Evolutionary conservation across 2,888 invertebrate genomes (phyloP), one percentile per base, ranked within the genome.

Genomic region (Neuroscelio doddi): DNA sequence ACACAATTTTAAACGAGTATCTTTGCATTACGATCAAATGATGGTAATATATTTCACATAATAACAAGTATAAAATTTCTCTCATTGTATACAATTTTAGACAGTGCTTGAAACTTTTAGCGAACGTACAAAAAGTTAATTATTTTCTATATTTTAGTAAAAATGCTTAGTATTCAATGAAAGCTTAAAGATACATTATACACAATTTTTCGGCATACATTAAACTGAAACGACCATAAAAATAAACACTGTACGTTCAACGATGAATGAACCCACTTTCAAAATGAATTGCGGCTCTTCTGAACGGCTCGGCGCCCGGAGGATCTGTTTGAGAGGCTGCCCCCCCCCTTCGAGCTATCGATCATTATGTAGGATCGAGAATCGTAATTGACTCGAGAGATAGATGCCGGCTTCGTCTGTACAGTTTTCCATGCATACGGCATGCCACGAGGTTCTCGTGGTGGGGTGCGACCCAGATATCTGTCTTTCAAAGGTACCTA

Each of bases 391-490:
- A 67, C 58, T 67, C 58, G 34, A 21, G 12, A 29, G 55, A 59
- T 64, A 45, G 58, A 59, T 52, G 52, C 56, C 47, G 63, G 39
- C 12, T 41, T 14, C 38, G 39, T 53, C 51, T 55, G 32, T 57
- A 64, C 51, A 39, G 50, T 63, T 65, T 64, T 69, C 67, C 69
- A 55, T 66, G 64, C 64, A 70, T 62, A 53, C n/a, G n/a, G n/a
- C n/a, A n/a, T n/a, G n/a, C n/a, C n/a, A 29, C 62, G 55, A 63
- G 14, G 36, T 34, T 26, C 12, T 41, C 27, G 21, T 76, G 76
- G 79, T 72, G 79, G 79, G 79, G 77, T 66, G 67, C 80, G 82
- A 81, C 81, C 81, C 78, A 82, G 79, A 80, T 81, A 80, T 80
- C 74, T 70, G 78, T 74, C 77, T 74, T 76, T 75, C 74, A 78